These are phyloP conservation scores for Puntigrus tetrazona DNA, from an alignment of 2,113 vertebrate genomes.

Conservation along the genomic window DNA sequence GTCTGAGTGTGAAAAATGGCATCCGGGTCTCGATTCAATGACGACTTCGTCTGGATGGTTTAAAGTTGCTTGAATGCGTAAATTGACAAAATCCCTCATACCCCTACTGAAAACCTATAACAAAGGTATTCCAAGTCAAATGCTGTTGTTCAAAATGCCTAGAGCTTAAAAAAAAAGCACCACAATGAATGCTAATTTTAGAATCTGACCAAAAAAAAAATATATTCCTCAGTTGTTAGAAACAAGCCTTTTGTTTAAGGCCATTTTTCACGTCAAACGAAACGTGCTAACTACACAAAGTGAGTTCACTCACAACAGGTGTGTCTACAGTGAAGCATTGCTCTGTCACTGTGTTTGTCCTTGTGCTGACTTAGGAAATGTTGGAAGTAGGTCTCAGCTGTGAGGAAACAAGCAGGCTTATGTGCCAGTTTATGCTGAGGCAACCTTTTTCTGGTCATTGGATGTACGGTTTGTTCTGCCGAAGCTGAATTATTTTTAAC, in stretches of 20 bases:
- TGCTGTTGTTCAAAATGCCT: background rate
- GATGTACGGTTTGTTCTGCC: background rate
- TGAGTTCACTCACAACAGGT: background rate
- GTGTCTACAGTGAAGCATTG: slow-evolving; percentile 5
- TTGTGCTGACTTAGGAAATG: slow-evolving; percentile 12
- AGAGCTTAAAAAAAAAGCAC: background rate
- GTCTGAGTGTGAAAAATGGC: too few relatives aligned
- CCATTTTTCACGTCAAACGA: slow-evolving; percentile 5
- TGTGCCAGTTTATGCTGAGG: slow-evolving; percentile 9
- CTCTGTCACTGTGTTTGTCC: background rate
- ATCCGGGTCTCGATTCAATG: too few relatives aligned
- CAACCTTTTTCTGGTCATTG: background rate
- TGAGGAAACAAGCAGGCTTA: slow-evolving; percentile 7
- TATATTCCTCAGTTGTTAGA: background rate
- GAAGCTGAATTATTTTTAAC: background rate
- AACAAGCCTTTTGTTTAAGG: background rate
- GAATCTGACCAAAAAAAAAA: background rate
- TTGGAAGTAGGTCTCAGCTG: slow-evolving; percentile 32
- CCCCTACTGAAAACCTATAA: too few relatives aligned
- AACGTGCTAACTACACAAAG: background rate
- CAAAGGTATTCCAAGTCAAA: too few relatives aligned
- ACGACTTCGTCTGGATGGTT: too few relatives aligned
- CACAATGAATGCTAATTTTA: background rate
- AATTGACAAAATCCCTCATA: too few relatives aligned
- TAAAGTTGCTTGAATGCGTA: too few relatives aligned